Percentiles rank a stretch among this genome's conserved stretches.
phyloP scores from a whole-genome alignment of 2,888 invertebrate genomes.

The Sericinus montela region DNA sequence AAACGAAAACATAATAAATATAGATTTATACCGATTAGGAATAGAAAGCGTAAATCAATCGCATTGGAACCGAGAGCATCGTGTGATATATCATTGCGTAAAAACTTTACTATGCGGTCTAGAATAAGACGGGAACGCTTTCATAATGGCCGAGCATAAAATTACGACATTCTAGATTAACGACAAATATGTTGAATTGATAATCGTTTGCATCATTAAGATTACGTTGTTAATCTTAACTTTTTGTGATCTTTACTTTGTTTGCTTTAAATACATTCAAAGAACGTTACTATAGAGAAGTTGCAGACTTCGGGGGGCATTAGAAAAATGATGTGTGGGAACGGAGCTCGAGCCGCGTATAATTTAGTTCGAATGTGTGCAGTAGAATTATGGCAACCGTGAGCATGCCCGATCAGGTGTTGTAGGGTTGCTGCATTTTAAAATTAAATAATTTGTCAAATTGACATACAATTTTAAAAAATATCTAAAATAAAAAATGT shows the following conservation, averaged over 20 bases:
- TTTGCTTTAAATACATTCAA: conserved; percentile 20
- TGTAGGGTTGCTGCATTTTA: conserved; percentile 43
- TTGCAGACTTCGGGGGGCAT: conserved; percentile 48
- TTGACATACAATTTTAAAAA: too few relatives aligned
- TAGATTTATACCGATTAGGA: conserved; percentile 38
- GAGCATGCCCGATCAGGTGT: conserved; percentile 38
- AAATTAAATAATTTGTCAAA: too few relatives aligned
- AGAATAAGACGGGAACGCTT: conserved; percentile 7
- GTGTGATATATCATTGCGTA: conserved; percentile 17
- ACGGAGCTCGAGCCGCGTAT: conserved; percentile 47
- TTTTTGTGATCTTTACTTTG: too few relatives aligned
- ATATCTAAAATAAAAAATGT: too few relatives aligned
- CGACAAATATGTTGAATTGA: neutral
- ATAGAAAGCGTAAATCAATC: conserved; percentile 32
- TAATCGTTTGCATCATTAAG: too few relatives aligned
- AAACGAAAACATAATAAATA: conserved; percentile 46
- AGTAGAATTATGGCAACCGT: conserved; percentile 67
- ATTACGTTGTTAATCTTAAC: too few relatives aligned
- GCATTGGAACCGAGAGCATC: conserved; percentile 5
- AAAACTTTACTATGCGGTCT: conserved; percentile 14
- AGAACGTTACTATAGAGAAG: conserved; percentile 51
- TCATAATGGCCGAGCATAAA: conserved; percentile 5
- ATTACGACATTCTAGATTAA: conserved; percentile 20
- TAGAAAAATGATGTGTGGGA: conserved; percentile 74
- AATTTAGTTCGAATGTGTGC: conserved; percentile 64